Evolutionary conservation across 2,113 vertebrate genomes (phyloP), one percentile per base, ranked within the genome.

Genomic region (Symphodus melops): DNA sequence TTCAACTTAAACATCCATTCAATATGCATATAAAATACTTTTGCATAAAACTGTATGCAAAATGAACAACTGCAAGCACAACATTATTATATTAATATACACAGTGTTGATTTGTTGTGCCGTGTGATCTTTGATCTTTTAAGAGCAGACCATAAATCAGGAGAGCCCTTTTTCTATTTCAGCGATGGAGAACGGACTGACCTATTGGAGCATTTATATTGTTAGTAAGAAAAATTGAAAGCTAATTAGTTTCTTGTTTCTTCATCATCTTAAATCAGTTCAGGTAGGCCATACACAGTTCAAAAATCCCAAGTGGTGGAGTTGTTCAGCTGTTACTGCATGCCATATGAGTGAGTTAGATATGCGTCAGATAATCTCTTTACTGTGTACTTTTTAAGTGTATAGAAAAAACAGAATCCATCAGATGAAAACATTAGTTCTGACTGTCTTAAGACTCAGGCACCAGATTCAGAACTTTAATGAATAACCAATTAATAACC

Each of bases 221-320:
- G 19, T 52, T 64, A 65, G 59, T 33, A 5, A 20, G 12, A 56
- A 70, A 70, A 60, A 88, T 51, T 66, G 41, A 69, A 63, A 72
- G 23, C 6, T 20, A 49, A 33, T 33, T 33, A 5, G 28, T 33
- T 73, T 84, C 78, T 48, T 89, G 81, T 82, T 54, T 16, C 55
- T 41, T 25, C 11, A 20, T 28, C 28, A n/a, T 52, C 28, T 36
- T 49, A 53, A 19, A 70, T 66, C 8, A 16, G 16, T 62, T 37
- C 11, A 9, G 52, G 14, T 3, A 21, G 13, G 21, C 4, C 20
- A 16, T 9, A 41, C 48, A 28, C 25, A 67, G 42, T 52, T 54
- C 17, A 19, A 69, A 63, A 53, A 65, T 4, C 7, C 7, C 20
- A 4, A 4, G 20, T 16, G n/a, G 53, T 36, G 6, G 65, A 57